These are phyloP conservation scores for Merluccius polli DNA, from an alignment of 2,797 vertebrate genomes.

Conservation along the genomic window DNA sequence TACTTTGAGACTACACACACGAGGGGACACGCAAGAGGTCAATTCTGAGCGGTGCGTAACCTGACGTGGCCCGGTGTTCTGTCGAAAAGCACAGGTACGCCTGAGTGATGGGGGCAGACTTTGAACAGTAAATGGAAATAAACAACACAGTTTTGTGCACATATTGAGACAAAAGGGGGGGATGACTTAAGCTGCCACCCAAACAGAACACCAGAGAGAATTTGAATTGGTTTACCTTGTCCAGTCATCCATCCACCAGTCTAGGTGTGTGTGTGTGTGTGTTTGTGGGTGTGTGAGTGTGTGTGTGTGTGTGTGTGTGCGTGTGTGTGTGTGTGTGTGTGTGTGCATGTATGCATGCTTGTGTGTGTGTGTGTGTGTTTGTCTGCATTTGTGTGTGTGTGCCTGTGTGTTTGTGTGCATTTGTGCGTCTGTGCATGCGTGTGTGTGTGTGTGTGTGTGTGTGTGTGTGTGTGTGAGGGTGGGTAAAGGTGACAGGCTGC, in stretches of 20 bases:
- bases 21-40: neutral
- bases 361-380: neutral
- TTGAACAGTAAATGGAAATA: neutral
- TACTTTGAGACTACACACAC: neutral
- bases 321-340: neutral
- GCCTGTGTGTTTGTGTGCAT: too few relatives aligned
- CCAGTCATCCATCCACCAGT: neutral
- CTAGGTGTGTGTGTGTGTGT: neutral
- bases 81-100: neutral
- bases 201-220: neutral
- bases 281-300: neutral
- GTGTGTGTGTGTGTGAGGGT: neutral
- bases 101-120: neutral
- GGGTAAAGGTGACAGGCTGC: neutral
- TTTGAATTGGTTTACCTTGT: neutral
- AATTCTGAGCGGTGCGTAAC: neutral
- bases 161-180: neutral
- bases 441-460: neutral
- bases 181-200: neutral
- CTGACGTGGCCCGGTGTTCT: neutral
- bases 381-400: too few relatives aligned
- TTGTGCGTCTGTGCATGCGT: neutral
- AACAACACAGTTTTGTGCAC: neutral
- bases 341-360: neutral
- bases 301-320: neutral